Evolutionary conservation across 2,113 vertebrate species (phyloP), one percentile per base, ranked within the genome.

Genomic region (Daboia siamensis): DNA sequence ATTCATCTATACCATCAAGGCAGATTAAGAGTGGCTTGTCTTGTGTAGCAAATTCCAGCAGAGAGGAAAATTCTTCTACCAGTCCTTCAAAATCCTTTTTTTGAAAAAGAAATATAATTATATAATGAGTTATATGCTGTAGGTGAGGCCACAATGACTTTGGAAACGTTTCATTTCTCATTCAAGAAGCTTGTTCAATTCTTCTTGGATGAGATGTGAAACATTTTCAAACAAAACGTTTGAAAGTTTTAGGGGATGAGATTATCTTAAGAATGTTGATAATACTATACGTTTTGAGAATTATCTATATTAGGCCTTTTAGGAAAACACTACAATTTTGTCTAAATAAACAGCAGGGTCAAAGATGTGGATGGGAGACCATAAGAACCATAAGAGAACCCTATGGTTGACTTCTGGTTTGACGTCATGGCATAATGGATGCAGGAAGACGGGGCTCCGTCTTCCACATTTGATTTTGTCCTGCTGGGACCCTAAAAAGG

Each of bases 1-100:
- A 95, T 88, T 97, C 96, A 91, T 98, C 96, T 84, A 97, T 59
- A 11, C 97, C 97, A 87, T 98, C 97, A 93, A 98, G 80, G n/a
- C 96, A 91, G 29, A 97, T 90, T 93, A 97, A 89, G 52, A 97
- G 90, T 33, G 96, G 96, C 13, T 93, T 94, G 54, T 95, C 95
- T 9, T 94, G 91, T 33, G 84, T 94, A 85, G 95, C 96, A 87
- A 96, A 88, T 51, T 95, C 96, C 94, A 98, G 61, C 90, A 98
- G 94, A 10, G 96, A 95, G 80, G 91, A 87, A 90, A 97, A 97
- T 94, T 98, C 97, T 69, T 96, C 96, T 86, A 95, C 88, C 86
- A 98, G 80, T 84, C 95, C 96, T 89, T 95, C 91, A 51, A 97
- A 92, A 26, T 95, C 95, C 97, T 98, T 93, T 93, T 93, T 33